Base-by-base conservation (phyloP, 2,888 invertebrate genomes). In the Zelleria hepariella region DNA sequence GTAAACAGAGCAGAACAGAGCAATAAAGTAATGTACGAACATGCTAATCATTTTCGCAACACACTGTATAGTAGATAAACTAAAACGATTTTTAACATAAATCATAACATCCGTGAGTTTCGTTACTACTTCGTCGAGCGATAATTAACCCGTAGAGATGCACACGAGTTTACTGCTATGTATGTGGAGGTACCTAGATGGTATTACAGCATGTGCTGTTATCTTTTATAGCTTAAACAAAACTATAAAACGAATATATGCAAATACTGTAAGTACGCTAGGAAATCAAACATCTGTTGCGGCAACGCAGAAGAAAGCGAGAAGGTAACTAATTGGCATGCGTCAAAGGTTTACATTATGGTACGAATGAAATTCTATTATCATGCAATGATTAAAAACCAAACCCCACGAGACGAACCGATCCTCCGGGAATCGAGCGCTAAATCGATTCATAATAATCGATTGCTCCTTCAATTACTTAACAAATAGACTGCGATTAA, bases 1-100 rank as follows among this genome's bases (percentile, higher is more conserved):
- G 61, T 68, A 88, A 86, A 77, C 86, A 87, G 88, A 87, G 87
- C 88, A 74, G 68, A 82, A 83, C 82, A 71, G 78, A 80, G 75
- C 80, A 76, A 80, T 83, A 86, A 85, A 72, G 68, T 72, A 68
- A 73, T 82, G 76, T 80, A 85, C 80, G 82, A 77, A 79, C 86
- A 87, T 87, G 86, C 85, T 86, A 86, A 86, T 60, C 47, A 60
- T 87, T 79, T 80, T 78, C 74, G 72, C 77, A 80, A 80, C 76
- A 77, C 71, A 65, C 66, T 64, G 60, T 62, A 66, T 71, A 68
- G 68, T 67, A 68, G 70, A 71, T 72, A 74, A 52, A 58, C 68
- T 71, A 73, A 78, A 78, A 83, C 77, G 77, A 80, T 81, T 75
- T 80, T 74, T 75, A 78, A 80, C 75, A 77, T 78, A 79, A 85